Evolutionary conservation across 2,797 vertebrate species (phyloP).

Genomic region (Threskiornis aethiopicus): DNA sequence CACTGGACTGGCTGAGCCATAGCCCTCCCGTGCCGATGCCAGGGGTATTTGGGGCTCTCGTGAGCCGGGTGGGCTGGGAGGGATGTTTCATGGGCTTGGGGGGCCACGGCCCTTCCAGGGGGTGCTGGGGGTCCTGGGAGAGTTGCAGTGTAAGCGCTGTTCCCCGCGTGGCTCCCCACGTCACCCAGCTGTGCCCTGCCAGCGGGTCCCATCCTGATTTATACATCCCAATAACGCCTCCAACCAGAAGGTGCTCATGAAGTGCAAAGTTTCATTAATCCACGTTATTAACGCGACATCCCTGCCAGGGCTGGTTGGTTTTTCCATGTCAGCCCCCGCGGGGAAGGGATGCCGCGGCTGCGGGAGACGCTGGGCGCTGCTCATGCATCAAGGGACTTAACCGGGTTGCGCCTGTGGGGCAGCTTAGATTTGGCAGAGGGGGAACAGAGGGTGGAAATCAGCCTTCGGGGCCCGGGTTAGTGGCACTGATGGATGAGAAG

Average conservation of each 20-base stretch:
- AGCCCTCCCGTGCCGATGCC: accelerated
- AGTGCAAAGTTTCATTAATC: background rate
- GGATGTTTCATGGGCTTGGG: background rate
- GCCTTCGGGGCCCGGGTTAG: background rate
- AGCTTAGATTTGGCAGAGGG: background rate
- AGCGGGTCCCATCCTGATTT: accelerated
- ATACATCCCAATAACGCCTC: background rate
- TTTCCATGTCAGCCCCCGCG: background rate
- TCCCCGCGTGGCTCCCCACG: background rate
- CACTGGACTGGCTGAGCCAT: accelerated
- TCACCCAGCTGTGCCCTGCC: background rate
- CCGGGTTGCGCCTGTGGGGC: background rate
- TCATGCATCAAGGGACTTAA: accelerated
- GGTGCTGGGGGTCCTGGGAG: background rate
- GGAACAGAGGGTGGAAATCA: background rate
- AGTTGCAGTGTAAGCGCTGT: accelerated
- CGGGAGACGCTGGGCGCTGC: accelerated
- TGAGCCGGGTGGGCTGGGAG: background rate
- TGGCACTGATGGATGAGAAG: background rate
- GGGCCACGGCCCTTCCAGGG: background rate
- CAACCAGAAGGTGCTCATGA: background rate
- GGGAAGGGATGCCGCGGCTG: background rate
- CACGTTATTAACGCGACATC: accelerated
- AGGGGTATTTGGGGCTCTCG: background rate
- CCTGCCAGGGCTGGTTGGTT: background rate